Percentiles rank a stretch among this genome's conserved stretches.
phyloP scores from a whole-genome alignment of 2,888 invertebrate species.

The Eupeodes latifasciatus region DNA sequence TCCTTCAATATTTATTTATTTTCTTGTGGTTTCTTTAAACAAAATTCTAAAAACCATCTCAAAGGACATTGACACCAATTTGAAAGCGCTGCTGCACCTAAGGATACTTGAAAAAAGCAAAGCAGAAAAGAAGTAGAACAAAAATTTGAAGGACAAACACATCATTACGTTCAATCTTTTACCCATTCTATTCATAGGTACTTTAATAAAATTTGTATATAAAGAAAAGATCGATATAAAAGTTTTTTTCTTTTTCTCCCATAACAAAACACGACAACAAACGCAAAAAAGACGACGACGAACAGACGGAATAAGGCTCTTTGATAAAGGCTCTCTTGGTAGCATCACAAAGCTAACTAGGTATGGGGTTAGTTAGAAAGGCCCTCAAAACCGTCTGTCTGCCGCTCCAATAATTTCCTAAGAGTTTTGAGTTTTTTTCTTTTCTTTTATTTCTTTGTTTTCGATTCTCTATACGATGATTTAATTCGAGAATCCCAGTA shows the following conservation, averaged over 20 bases:
- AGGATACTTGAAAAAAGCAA: background rate
- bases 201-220: constrained; percentile 25
- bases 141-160: constrained; percentile 55
- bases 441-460: background rate
- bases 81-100: constrained; percentile 19
- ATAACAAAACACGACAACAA: background rate
- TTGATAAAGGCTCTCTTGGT: constrained; percentile 24
- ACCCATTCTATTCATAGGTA: constrained; percentile 3
- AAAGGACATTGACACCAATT: constrained; percentile 48
- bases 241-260: constrained; percentile 16
- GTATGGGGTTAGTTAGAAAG: constrained; percentile 23
- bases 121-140: background rate
- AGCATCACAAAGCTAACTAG: too few relatives aligned
- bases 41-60: background rate
- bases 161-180: constrained; percentile 37
- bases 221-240: constrained; percentile 38
- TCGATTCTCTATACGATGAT: background rate
- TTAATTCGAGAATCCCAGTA: constrained; percentile 37
- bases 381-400: constrained; percentile 37
- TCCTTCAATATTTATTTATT: constrained; percentile 1
- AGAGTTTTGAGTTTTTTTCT: constrained; percentile 23
- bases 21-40: background rate
- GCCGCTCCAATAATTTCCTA: constrained; percentile 63
- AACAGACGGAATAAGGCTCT: constrained; percentile 24
- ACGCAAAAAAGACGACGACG: background rate